A percentile compares a stretch with the other conserved stretches of the same genome.
phyloP scores from a whole-genome alignment of 2,113 vertebrate species.

The Motacilla tschutschensis region DNA sequence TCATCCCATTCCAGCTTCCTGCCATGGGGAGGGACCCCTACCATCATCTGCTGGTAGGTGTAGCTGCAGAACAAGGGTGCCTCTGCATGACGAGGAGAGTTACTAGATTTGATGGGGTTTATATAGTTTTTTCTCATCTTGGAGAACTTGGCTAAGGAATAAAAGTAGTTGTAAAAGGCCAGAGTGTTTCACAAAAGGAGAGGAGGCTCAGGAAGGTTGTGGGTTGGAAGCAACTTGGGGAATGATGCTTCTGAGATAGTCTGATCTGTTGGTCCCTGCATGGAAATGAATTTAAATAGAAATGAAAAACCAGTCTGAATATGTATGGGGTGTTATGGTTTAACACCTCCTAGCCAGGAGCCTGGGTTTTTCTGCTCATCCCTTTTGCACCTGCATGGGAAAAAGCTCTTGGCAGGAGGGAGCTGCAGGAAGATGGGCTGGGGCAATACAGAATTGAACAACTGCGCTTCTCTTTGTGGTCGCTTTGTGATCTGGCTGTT shows the following conservation, averaged over 20 bases:
- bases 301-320: not conserved
- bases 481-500: not conserved
- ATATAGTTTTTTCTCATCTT: not conserved
- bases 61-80: not conserved
- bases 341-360: not conserved
- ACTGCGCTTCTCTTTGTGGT: not conserved
- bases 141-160: not conserved
- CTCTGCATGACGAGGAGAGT: not conserved
- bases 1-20: not conserved
- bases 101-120: not conserved
- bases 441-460: accelerated
- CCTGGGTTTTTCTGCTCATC: not conserved
- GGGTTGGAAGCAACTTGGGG: not conserved
- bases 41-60: not conserved
- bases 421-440: not conserved
- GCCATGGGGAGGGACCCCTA: not conserved
- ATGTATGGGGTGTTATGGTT: not conserved
- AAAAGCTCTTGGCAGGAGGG: not conserved
- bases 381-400: not conserved
- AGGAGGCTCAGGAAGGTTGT: not conserved
- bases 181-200: not conserved
- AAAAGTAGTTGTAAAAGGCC: not conserved
- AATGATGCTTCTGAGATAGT: not conserved
- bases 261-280: not conserved
- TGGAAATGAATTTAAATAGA: not conserved